These are phyloP conservation scores for Melinopterus prodromus DNA, from an alignment of 2,888 invertebrate species.

Conservation along the genomic window DNA sequence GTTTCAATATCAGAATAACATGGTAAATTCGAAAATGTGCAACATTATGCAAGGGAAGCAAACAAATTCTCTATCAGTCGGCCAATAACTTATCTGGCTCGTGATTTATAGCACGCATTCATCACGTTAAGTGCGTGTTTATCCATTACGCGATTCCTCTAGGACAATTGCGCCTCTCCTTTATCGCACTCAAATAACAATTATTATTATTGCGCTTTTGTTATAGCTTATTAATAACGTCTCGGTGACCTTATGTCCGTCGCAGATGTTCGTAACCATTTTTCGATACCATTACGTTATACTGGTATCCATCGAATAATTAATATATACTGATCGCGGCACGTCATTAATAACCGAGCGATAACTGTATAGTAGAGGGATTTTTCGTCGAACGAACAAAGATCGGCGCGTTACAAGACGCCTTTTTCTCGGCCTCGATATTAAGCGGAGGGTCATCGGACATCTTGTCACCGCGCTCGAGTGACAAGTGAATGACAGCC, in stretches of 20 bases:
- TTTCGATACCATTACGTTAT: neutral
- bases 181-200: neutral
- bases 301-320: neutral
- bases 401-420: slow-evolving; percentile 4
- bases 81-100: neutral
- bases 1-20: neutral
- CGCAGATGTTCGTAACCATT: neutral
- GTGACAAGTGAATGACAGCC: slow-evolving; percentile 55
- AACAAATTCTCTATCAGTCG: neutral
- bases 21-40: neutral
- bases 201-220: neutral
- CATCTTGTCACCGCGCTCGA: slow-evolving; percentile 49
- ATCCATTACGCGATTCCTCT: neutral
- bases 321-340: slow-evolving; percentile 4
- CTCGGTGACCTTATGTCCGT: neutral
- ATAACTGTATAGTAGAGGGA: neutral
- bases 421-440: slow-evolving; percentile 45
- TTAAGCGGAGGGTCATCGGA: slow-evolving; percentile 51
- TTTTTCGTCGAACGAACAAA: neutral
- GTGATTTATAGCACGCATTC: neutral
- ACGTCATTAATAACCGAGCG: neutral
- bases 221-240: neutral
- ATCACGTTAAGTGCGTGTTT: neutral
- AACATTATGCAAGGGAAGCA: neutral
- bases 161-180: neutral